A percentile compares a stretch with the other conserved stretches of the same genome.
Evolutionary conservation across 2,888 invertebrate species (phyloP).

Genomic region (Meteorus colon): DNA sequence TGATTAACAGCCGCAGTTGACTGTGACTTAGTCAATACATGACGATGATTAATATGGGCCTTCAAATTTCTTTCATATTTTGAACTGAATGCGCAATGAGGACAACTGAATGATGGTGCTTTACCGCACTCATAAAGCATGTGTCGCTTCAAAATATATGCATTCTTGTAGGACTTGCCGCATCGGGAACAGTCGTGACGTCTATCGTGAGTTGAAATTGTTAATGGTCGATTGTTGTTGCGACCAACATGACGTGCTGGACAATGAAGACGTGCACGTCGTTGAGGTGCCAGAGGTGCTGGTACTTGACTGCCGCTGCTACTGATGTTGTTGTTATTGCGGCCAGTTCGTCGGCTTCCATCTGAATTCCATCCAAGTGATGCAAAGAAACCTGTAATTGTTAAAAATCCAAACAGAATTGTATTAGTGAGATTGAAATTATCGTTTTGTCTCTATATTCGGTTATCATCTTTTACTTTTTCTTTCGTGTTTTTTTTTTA

Average conservation of each 20-base stretch:
- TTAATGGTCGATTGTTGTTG: conserved; percentile 62
- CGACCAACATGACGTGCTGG: conserved; percentile 64
- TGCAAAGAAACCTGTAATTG: conserved; percentile 68
- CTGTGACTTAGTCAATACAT: conserved; percentile 55
- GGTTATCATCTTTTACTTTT: conserved; percentile 26
- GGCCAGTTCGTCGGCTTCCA: conserved; percentile 54
- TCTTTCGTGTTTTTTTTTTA: conserved; percentile 4
- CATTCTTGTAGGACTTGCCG: conserved; percentile 78
- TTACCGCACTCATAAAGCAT: conserved; percentile 75
- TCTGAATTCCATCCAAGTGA: conserved; percentile 65
- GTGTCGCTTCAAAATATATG: conserved; percentile 78
- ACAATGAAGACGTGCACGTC: conserved; percentile 68
- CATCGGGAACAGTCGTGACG: conserved; percentile 76
- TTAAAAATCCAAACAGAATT: conserved; percentile 44
- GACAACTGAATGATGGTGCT: conserved; percentile 72
- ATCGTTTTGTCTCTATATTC: neutral
- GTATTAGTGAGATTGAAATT: conserved; percentile 51
- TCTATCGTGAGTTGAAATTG: conserved; percentile 63
- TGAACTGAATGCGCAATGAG: conserved; percentile 72
- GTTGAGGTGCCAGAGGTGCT: conserved; percentile 67
- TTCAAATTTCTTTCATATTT: conserved; percentile 73
- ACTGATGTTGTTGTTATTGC: conserved; percentile 37
- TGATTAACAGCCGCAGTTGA: conserved; percentile 59
- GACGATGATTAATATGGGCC: conserved; percentile 72
- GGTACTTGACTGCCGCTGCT: conserved; percentile 59